Evolutionary conservation across 1,140 invertebrate species (phyloP), one percentile per base, ranked within the genome.

Genomic region (Mylabris phalerata): DNA sequence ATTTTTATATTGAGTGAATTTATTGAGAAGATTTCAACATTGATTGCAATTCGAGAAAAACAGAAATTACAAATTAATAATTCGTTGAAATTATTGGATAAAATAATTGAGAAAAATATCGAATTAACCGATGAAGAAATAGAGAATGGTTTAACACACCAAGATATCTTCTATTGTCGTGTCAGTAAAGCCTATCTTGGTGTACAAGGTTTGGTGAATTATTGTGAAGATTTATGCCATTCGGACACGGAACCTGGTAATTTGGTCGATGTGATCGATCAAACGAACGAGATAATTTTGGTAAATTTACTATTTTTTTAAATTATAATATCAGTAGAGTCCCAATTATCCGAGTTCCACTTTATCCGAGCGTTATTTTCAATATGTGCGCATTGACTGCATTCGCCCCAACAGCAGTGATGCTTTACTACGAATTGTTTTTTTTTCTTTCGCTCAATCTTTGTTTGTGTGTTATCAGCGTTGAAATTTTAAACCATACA

Each of bases 111-210:
- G 32, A 32, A 32, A 7, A 32, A 32, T 32, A 32, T 32, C 7
- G 32, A 32, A 32, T 32, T 32, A 32, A 32, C 32, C 32, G 32
- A 32, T 32, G 32, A 32, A 5, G 2, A 70, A 10, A 68, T 77
- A 0, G 74, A 74, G 0, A 79, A 79, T 2, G 80, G 78, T 52
- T 72, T 92, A 2, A 87, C 84, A 0, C 73, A 75, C 0, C 81
- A 83, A 56, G 88, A 90, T 73, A 70, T 89, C 50, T 90, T 90
- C 69, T 91, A 85, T 69, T 80, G 85, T 48, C 79, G 86, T 76
- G 77, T 88, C 45, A 80, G 77, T 45, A 76, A 77, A 11, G 73
- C 83, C 42, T 78, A 85, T 60, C 70, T 77, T 9, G 75, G 82
- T 2, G 70, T 84, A 19, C 79, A 78, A 39, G 75, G 77, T 19